phyloP scores from a whole-genome alignment of 2,888 invertebrate species.

The Galerucella calmariensis region DNA sequence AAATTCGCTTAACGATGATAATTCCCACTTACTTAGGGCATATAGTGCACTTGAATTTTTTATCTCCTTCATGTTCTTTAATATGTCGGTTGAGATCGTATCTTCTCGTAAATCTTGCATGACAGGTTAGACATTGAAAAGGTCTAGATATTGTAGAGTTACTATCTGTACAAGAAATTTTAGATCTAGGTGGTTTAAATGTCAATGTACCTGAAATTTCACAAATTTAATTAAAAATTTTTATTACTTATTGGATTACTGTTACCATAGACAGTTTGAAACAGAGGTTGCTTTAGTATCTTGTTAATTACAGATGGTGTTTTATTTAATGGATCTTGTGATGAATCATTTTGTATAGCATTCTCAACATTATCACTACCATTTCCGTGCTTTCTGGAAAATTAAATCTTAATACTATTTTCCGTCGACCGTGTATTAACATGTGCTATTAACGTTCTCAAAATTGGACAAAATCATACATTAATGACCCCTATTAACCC shows the following conservation, averaged over 20 bases:
- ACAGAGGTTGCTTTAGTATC: constrained; percentile 40
- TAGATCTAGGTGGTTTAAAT: constrained; percentile 50
- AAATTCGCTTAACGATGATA: constrained; percentile 13
- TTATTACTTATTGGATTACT: too few relatives aligned
- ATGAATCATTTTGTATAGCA: constrained; percentile 33
- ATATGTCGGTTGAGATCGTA: constrained; percentile 69
- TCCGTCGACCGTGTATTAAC: too few relatives aligned
- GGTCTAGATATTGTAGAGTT: constrained; percentile 54
- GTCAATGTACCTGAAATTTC: constrained; percentile 49
- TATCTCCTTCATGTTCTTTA: constrained; percentile 58
- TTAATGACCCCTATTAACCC: too few relatives aligned
- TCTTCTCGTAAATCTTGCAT: constrained; percentile 68
- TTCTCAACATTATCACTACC: constrained; percentile 34
- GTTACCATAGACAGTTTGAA: constrained; percentile 42
- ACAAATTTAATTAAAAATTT: background rate
- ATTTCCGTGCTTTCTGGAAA: constrained; percentile 41
- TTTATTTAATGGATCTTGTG: constrained; percentile 26
- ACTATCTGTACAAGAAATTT: constrained; percentile 44
- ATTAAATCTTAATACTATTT: background rate
- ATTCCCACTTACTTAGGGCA: constrained; percentile 57
- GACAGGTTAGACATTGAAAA: constrained; percentile 63
- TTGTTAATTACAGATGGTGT: constrained; percentile 35
- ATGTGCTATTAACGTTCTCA: too few relatives aligned
- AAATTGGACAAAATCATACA: too few relatives aligned
- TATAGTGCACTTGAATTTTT: constrained; percentile 60